Percentiles rank a stretch among this genome's conserved stretches.
Evolutionary conservation across 2,113 vertebrate genomes (phyloP).

Genomic region (Elephas maximus): DNA sequence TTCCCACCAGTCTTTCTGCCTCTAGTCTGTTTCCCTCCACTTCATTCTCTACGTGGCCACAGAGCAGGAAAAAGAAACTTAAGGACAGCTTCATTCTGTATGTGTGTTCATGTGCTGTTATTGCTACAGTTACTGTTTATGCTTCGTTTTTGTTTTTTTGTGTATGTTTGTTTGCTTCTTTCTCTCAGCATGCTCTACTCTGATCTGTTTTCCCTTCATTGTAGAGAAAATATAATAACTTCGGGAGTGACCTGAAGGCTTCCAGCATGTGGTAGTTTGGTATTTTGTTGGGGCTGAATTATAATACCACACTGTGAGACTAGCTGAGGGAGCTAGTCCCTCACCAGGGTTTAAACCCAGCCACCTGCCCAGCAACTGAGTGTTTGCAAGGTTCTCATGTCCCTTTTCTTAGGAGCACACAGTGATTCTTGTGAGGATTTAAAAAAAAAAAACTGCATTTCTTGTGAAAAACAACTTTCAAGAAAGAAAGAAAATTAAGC

Average conservation of each 20-base stretch:
- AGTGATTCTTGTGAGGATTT: not conserved
- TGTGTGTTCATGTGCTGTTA: not conserved
- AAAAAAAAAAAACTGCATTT: not conserved
- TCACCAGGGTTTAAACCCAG: not conserved
- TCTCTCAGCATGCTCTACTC: slow-evolving; percentile 25
- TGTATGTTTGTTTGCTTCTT: slow-evolving; percentile 68
- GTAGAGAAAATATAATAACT: not conserved
- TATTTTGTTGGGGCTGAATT: not conserved
- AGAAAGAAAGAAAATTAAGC: not conserved
- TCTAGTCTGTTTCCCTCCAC: not conserved
- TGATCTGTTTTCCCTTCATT: not conserved
- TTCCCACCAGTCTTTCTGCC: not conserved
- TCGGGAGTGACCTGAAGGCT: not conserved
- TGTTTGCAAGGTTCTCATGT: not conserved
- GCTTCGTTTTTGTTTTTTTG: not conserved
- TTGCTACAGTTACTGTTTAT: slow-evolving; percentile 60
- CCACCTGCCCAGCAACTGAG: no score
- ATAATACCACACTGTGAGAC: not conserved
- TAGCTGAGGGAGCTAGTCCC: not conserved
- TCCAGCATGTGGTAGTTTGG: no score
- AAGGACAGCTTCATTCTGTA: not conserved
- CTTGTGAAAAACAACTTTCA: not conserved
- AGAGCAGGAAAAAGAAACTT: not conserved
- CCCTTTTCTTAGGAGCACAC: not conserved
- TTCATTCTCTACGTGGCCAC: not conserved